Conservation (phyloP, 2,888 invertebrate species). For the Drosophila greeni region DNA sequence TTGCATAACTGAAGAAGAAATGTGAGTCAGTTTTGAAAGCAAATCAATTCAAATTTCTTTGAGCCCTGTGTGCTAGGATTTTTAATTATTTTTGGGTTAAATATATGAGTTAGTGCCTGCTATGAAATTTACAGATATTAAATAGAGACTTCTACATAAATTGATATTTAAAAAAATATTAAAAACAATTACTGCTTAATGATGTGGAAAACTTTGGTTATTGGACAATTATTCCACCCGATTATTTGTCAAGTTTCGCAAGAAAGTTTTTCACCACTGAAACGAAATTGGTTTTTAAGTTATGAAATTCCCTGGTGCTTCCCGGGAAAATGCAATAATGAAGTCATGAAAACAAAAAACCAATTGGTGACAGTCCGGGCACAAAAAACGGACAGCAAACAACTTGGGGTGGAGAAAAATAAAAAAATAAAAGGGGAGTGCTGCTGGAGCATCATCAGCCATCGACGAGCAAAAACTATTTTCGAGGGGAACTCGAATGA, state of each 20-base stretch:
- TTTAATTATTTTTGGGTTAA: too few species aligned
- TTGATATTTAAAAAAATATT: too few species aligned
- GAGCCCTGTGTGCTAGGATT: too few species aligned
- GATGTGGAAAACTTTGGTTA: conserved; percentile 15
- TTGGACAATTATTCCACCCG: conserved; percentile 15
- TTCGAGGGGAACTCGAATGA: conserved; percentile 31
- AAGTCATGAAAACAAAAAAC: conserved; percentile 35
- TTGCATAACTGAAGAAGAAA: not conserved
- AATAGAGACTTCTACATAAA: not conserved
- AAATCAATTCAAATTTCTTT: too few species aligned
- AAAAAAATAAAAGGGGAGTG: conserved; percentile 5
- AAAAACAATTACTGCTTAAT: not conserved
- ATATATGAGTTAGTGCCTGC: not conserved
- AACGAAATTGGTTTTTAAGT: conserved; percentile 50
- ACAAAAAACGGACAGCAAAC: conserved; percentile 28
- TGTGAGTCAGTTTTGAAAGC: too few species aligned
- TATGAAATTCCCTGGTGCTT: conserved; percentile 52
- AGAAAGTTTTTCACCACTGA: conserved; percentile 11
- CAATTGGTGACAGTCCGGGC: conserved; percentile 31
- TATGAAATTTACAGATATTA: not conserved
- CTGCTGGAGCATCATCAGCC: conserved; percentile 16
- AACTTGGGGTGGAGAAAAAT: conserved; percentile 8
- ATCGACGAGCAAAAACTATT: conserved; percentile 32
- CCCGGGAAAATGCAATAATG: conserved; percentile 36
- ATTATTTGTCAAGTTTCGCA: conserved; percentile 10